Base-by-base conservation (phyloP, 2,888 invertebrate species). In the Caenorhabditis sp. region DNA sequence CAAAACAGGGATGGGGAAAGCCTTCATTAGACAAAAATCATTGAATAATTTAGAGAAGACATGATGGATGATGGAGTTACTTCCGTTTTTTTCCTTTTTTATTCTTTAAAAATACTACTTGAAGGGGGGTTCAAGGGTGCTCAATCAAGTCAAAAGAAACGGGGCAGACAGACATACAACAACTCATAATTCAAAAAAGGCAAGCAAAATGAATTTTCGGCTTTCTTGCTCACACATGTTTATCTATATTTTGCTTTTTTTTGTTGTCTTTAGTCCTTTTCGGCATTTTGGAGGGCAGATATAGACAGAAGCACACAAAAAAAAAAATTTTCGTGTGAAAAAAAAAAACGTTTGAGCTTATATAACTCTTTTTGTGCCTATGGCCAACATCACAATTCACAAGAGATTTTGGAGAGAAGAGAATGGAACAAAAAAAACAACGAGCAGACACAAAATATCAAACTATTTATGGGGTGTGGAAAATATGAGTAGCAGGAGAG, bases 291-390 rank as follows among this genome's bases (percentile, higher is more conserved):
- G 43, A 43, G 52, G 59, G 59, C 50, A 56, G 14, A 10, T 17
- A 20, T 23, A 23, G 53, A 53, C 53, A 17, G 23, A 56, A 56
- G 26, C 25, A 4, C 10, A 7, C 5, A 25, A 23, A 52, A 20
- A 52, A 52, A 25, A 23, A 52, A 20, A 52, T 21, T 23, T 17
- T 23, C 8, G 52, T 23, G 52, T 23, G 23, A 23, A 52, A 52
- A 52, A 52, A 20, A 8, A 23, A 52, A 52, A 23, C 21, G 21
- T 52, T 54, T 56, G 60, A 66, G 70, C 71, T 63, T 38, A 43
- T 71, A 61, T 67, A 67, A 71, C 60, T 67, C 66, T 59, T 66
- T 63, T 52, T 52, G 52, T 52, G 52, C n/a, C 17, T 58, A 31
- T 36, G 54, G 23, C 25, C 49, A 10, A 21, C 50, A 59, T 49